Conservation (phyloP, 2,888 invertebrate species). For the Synanthedon vespiformis region DNA sequence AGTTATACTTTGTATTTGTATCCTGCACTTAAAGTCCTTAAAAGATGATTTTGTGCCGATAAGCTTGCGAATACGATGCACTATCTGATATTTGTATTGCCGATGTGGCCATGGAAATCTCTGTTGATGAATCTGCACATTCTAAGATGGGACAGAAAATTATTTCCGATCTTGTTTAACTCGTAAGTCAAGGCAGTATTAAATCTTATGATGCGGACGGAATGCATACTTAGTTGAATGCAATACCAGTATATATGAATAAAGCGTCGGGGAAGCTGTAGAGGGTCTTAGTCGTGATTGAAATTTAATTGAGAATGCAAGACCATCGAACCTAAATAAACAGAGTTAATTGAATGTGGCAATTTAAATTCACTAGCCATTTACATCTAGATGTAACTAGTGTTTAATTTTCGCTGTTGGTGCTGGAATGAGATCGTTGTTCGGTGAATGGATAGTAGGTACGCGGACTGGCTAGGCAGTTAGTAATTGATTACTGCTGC, state of each 20-base stretch:
- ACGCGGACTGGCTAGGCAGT: conserved; percentile 8
- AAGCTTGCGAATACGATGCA: too few relatives aligned
- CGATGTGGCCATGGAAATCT: not conserved
- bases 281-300: not conserved
- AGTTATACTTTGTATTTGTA: too few relatives aligned
- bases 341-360: conserved; percentile 10
- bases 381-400: conserved; percentile 41
- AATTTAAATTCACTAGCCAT: conserved; percentile 32
- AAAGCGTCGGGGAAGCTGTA: not conserved
- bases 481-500: conserved; percentile 54
- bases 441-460: not conserved
- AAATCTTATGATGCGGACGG: not conserved
- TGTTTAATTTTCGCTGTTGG: conserved; percentile 48
- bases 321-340: conserved; percentile 23
- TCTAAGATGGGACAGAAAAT: not conserved
- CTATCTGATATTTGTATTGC: too few relatives aligned
- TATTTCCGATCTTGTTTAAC: not conserved
- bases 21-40: too few relatives aligned
- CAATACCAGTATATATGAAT: not conserved
- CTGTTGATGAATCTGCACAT: not conserved
- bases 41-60: too few relatives aligned
- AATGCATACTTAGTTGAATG: not conserved
- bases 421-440: conserved; percentile 50
- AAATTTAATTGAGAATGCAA: not conserved
- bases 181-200: not conserved